phyloP scores from a whole-genome alignment of 2,797 vertebrate species.

The Xiphorhynchus erythropygius region DNA sequence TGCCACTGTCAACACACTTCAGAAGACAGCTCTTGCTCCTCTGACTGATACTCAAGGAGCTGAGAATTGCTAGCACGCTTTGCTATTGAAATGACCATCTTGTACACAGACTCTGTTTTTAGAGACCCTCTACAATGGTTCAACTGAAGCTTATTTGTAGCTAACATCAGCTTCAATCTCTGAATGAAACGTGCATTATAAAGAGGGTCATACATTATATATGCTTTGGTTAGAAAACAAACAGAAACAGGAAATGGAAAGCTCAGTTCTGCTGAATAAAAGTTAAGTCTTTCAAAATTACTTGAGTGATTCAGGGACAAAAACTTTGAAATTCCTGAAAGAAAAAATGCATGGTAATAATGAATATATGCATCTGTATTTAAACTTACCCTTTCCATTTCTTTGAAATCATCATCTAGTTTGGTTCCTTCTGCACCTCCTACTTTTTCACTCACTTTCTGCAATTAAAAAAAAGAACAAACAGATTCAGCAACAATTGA shows the following conservation, averaged over 20 bases:
- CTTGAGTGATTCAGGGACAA: background rate
- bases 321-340: background rate
- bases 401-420: constrained; percentile 90
- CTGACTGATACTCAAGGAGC: background rate
- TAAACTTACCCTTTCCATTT: constrained; percentile 91
- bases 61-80: background rate
- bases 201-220: background rate
- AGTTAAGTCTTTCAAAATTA: background rate
- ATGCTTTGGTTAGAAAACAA: background rate
- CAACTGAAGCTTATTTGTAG: background rate
- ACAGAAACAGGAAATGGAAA: background rate
- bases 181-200: background rate
- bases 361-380: background rate
- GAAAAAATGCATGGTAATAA: background rate
- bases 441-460: constrained; percentile 97
- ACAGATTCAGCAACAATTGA: background rate
- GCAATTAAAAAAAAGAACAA: constrained; percentile 63
- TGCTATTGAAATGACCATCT: background rate
- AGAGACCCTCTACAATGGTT: background rate
- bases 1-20: background rate
- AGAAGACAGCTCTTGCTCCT: background rate
- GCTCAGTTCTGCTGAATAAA: background rate
- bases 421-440: constrained; percentile 96
- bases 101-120: background rate
- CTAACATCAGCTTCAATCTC: background rate